Conservation (phyloP, 2,797 vertebrate species). For the Silurus aristotelis region DNA sequence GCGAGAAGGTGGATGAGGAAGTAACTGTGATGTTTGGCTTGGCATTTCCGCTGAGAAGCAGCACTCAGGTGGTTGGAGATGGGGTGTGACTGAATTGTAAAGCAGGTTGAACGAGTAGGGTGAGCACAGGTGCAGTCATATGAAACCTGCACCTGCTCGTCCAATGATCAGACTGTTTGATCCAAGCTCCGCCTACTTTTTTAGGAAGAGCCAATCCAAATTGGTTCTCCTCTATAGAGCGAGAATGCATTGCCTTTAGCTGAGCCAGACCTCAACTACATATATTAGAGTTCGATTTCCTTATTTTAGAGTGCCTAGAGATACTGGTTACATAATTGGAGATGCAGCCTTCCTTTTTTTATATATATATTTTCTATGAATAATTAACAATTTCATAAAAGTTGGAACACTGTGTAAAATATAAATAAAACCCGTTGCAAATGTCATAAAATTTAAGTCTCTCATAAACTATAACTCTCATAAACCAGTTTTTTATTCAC, state of each 20-base stretch:
- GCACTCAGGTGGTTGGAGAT: constrained; percentile 47
- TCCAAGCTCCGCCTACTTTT: background rate
- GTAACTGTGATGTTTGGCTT: constrained; percentile 58
- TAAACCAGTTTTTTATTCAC: too few species aligned
- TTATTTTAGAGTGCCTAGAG: background rate
- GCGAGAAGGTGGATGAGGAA: constrained; percentile 63
- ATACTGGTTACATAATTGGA: background rate
- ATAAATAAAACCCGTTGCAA: too few species aligned
- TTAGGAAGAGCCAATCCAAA: constrained; percentile 32
- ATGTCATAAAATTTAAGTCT: too few species aligned
- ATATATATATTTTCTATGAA: too few species aligned
- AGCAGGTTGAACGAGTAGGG: constrained; percentile 72
- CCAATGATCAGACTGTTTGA: constrained; percentile 34
- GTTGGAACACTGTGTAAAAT: too few species aligned
- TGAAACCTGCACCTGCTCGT: constrained; percentile 65
- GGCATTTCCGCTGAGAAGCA: constrained; percentile 57
- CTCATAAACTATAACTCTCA: too few species aligned
- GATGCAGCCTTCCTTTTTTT: background rate
- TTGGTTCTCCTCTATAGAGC: background rate
- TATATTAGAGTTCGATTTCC: background rate
- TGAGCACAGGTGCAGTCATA: constrained; percentile 57
- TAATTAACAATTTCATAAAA: too few species aligned
- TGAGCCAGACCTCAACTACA: constrained; percentile 8
- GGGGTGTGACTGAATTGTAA: constrained; percentile 46
- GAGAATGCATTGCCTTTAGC: constrained; percentile 12